Evolutionary conservation across 2,797 vertebrate species (phyloP).

Genomic region (Lepilemur septentrionalis): DNA sequence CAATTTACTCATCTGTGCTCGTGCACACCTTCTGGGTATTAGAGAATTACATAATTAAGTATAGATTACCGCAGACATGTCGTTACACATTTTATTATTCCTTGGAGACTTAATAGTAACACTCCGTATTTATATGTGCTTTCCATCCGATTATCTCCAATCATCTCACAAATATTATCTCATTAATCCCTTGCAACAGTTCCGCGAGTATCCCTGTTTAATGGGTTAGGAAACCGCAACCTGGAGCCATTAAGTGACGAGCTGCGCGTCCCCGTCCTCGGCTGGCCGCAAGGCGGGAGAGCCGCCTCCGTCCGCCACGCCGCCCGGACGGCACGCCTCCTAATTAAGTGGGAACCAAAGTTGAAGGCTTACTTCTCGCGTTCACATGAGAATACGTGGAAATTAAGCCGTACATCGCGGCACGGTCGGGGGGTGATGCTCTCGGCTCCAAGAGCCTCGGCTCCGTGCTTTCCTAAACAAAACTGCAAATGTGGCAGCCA

Average conservation of each 20-base stretch:
- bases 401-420: rapidly evolving
- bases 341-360: rapidly evolving
- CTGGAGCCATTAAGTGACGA: neutral
- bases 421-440: no score
- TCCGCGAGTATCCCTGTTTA: neutral
- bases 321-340: neutral
- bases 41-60: constrained; percentile 67
- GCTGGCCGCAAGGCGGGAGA: neutral
- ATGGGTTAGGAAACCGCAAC: constrained; percentile 38
- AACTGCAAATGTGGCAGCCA: rapidly evolving
- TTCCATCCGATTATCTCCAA: constrained; percentile 47
- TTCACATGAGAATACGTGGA: neutral
- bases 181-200: constrained; percentile 47
- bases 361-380: neutral
- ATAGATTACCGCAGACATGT: constrained; percentile 47
- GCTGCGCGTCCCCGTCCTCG: rapidly evolving
- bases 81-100: constrained; percentile 45
- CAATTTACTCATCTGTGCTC: neutral
- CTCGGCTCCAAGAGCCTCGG: rapidly evolving
- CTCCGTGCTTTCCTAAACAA: neutral
- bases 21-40: constrained; percentile 55
- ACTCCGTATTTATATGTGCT: constrained; percentile 20
- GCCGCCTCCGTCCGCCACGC: rapidly evolving
- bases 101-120: constrained; percentile 31
- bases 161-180: constrained; percentile 58